Conservation (phyloP, 2,797 vertebrate species). For the Synanceia verrucosa region DNA sequence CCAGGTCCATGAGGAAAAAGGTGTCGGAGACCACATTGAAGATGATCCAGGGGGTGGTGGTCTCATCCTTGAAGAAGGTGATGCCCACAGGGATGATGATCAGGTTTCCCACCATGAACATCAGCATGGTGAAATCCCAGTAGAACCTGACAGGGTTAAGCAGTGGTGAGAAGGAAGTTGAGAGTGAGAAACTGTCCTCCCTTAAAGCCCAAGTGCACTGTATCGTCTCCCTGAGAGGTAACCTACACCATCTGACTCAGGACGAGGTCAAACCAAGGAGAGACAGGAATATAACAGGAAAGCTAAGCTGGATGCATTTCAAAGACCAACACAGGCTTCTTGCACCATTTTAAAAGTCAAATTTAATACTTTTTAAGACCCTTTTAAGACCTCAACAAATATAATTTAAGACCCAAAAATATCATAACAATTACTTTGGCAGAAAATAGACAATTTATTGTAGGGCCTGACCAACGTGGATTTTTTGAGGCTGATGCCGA, state of each 20-base stretch:
- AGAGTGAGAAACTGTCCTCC: neutral
- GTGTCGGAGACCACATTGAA: conserved; percentile 99
- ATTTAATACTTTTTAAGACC: too few species aligned
- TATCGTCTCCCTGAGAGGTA: neutral
- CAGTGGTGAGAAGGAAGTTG: neutral
- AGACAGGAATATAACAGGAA: conserved; percentile 3
- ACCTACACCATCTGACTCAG: neutral
- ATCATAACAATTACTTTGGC: too few species aligned
- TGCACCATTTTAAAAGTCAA: too few species aligned
- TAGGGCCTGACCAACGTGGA: too few species aligned
- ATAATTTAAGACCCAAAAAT: too few species aligned
- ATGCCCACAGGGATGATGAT: conserved; percentile 99
- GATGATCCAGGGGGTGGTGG: conserved; percentile 95
- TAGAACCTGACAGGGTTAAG: conserved; percentile 87
- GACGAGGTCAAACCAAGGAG: conserved; percentile 66
- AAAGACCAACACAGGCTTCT: too few species aligned
- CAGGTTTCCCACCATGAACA: conserved; percentile 99
- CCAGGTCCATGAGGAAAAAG: conserved; percentile 97
- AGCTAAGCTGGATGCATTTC: conserved; percentile 24
- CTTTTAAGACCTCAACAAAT: too few species aligned
- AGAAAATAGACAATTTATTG: too few species aligned
- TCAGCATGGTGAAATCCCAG: conserved; percentile 98
- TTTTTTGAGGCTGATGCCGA: too few species aligned
- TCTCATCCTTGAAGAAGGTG: conserved; percentile 99
- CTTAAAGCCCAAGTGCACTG: neutral